Evolutionary conservation across 1,140 invertebrate genomes (phyloP), one percentile per base, ranked within the genome.

Genomic region (Kradibia gibbosae): DNA sequence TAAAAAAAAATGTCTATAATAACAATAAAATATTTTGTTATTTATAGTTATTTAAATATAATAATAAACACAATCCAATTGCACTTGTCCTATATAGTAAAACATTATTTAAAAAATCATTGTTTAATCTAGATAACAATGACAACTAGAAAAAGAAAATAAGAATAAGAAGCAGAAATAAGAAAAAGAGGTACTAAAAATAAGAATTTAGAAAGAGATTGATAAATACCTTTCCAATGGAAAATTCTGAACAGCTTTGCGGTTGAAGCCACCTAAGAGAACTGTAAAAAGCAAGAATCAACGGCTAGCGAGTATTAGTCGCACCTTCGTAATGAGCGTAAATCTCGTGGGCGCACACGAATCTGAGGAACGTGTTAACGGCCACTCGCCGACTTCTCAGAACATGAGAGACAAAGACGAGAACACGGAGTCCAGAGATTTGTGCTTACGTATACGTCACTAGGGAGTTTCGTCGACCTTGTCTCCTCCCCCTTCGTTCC

Each of bases 221-320:
- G 42, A 78, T 34, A 75, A 34, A 22, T 48, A 53, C 31, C 3
- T 11, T 50, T 17, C 31, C 31, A 67, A 42, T 8, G 25, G 31
- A 81, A 81, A 75, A 67, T 81, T 75, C n/a, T 74, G 74, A 80
- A 39, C 78, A 80, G 70, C 39, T 31, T 62, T 42, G n/a, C 39
- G 31, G 13, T 39, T 28, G n/a, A 62, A 28, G 60, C 60, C 10
- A 5, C 25, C 60, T 48, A 55, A 55, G 48, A 55, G 28, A 67
- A 28, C 60, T 7, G 60, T n/a, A 65, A 67, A 70, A 34, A 55
- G 48, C 34, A n/a, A 22, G 50, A 55, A 50, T 28, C 8, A 22
- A 42, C 60, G 39, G 60, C 36, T 67, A 70, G 77, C 70, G 76
- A 13, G 50, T n/a, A 72, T 79, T 67, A 72, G 34, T 53, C 67